Percentiles rank a stretch among this genome's conserved stretches.
phyloP scores from a whole-genome alignment of 2,888 invertebrate species.

The Leptopterna dolabrata region DNA sequence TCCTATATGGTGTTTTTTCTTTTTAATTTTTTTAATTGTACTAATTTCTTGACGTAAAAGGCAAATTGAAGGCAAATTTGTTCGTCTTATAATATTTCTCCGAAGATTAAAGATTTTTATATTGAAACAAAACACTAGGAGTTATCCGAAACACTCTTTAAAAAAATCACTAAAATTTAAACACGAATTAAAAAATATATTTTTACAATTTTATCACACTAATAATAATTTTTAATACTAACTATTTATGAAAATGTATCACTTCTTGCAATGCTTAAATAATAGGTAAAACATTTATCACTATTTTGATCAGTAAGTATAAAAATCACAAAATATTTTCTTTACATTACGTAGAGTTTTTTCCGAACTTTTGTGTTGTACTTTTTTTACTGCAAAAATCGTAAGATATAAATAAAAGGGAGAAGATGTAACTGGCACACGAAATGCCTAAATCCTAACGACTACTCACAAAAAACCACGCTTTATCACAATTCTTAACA shows the following conservation, averaged over 20 bases:
- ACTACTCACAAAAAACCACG: slow-evolving; percentile 10
- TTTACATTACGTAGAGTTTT: slow-evolving; percentile 42
- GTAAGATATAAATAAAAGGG: neutral
- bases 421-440: slow-evolving; percentile 2
- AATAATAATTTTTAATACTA: slow-evolving; percentile 53
- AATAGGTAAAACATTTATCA: slow-evolving; percentile 47
- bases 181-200: slow-evolving; percentile 51
- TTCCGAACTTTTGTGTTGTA: slow-evolving; percentile 43
- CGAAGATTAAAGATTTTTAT: neutral
- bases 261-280: slow-evolving; percentile 50
- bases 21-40: neutral
- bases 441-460: neutral
- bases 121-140: slow-evolving; percentile 22
- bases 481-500: slow-evolving; percentile 23
- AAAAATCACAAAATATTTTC: slow-evolving; percentile 50
- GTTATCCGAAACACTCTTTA: neutral
- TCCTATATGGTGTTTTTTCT: neutral
- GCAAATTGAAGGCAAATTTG: slow-evolving; percentile 47
- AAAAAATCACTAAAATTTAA: slow-evolving; percentile 39
- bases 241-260: slow-evolving; percentile 52
- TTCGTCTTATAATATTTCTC: slow-evolving; percentile 15
- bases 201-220: slow-evolving; percentile 54
- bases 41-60: slow-evolving; percentile 11
- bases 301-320: slow-evolving; percentile 54
- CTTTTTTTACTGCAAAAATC: slow-evolving; percentile 38